Conservation (phyloP, 1,140 invertebrate genomes). For the Drosophila santomea region DNA sequence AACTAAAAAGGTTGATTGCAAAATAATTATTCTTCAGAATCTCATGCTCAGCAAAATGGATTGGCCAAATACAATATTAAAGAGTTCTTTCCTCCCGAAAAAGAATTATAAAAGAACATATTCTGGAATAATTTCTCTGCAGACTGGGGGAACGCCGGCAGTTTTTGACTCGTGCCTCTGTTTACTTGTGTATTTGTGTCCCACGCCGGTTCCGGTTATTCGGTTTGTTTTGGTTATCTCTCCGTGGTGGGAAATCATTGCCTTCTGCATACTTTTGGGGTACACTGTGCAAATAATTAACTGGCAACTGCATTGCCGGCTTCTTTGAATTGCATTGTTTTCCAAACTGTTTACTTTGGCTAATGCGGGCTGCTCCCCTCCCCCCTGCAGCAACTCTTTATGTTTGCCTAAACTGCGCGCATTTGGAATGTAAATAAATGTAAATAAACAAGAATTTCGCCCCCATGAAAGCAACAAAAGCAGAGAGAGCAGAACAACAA, state of each 20-base stretch:
- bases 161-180: conserved; percentile 24
- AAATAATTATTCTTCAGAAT: too few species aligned
- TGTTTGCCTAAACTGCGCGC: conserved; percentile 71
- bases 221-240: conserved; percentile 75
- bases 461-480: conserved; percentile 50
- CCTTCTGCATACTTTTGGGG: conserved; percentile 77
- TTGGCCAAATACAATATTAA: too few species aligned
- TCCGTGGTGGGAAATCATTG: conserved; percentile 19
- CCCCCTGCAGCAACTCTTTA: not conserved
- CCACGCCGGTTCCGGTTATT: conserved; percentile 69
- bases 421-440: conserved; percentile 76
- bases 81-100: too few species aligned
- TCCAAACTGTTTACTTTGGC: conserved; percentile 48
- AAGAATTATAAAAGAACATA: too few species aligned
- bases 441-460: conserved; percentile 78
- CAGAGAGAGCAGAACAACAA: conserved; percentile 29
- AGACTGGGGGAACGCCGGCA: conserved; percentile 1
- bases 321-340: conserved; percentile 61
- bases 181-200: conserved; percentile 50
- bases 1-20: too few species aligned
- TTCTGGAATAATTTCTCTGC: too few species aligned
- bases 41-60: too few species aligned
- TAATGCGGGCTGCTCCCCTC: conserved; percentile 46
- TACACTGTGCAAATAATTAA: conserved; percentile 63
- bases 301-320: conserved; percentile 34